A percentile compares a stretch with the other conserved stretches of the same genome.
Conservation (phyloP, 1,140 invertebrate genomes). For the Rhynchophorus ferrugineus region DNA sequence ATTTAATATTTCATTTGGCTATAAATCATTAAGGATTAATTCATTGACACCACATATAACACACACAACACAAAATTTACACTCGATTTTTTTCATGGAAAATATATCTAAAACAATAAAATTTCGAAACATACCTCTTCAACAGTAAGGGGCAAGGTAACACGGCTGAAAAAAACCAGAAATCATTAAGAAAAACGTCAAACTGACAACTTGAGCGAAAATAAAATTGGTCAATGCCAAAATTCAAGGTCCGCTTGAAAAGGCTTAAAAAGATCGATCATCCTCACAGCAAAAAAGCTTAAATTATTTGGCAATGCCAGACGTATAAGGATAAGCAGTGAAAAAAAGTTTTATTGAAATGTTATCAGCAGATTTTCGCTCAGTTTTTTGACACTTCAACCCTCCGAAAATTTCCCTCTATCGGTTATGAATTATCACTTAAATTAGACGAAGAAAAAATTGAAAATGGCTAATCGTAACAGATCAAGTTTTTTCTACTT, state of each 20-base stretch:
- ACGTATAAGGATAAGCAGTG: too few relatives aligned
- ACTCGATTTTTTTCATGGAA: too few relatives aligned
- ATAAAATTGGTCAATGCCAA: conserved; percentile 21
- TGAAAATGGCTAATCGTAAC: too few relatives aligned
- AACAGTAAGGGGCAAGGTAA: conserved; percentile 64
- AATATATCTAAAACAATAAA: too few relatives aligned
- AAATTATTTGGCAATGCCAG: conserved; percentile 1
- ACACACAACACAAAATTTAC: too few relatives aligned
- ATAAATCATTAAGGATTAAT: too few relatives aligned
- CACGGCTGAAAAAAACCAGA: conserved; percentile 56
- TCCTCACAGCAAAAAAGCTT: not conserved
- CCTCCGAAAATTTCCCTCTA: conserved; percentile 8
- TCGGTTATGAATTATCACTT: conserved; percentile 9
- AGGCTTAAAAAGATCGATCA: conserved; percentile 8
- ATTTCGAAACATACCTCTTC: conserved; percentile 65
- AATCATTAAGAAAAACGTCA: conserved; percentile 17
- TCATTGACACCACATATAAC: too few relatives aligned
- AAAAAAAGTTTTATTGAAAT: conserved; percentile 4
- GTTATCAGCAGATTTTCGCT: conserved; percentile 11
- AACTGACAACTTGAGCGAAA: conserved; percentile 8
- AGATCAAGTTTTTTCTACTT: conserved; percentile 34
- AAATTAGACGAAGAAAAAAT: conserved; percentile 15
- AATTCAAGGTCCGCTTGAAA: conserved; percentile 25
- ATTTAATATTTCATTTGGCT: too few relatives aligned
- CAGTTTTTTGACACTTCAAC: conserved; percentile 17